These are phyloP conservation scores for Dendrophyllia cribrosa DNA, from an alignment of 64 coral and sea anemone species.

Conservation along the genomic window DNA sequence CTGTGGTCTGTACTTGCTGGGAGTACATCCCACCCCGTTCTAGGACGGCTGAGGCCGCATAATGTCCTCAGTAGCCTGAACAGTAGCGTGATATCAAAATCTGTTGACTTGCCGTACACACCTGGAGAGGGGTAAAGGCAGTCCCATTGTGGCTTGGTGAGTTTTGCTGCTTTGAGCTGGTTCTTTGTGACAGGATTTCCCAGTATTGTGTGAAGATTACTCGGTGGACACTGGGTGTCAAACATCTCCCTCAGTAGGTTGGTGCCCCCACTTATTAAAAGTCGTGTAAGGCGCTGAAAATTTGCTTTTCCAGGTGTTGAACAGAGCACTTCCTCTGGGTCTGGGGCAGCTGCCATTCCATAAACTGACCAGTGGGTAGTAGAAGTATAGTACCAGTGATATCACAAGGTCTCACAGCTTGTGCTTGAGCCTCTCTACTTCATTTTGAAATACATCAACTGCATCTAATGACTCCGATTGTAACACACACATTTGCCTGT, in stretches of 20 bases:
- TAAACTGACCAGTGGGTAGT: too few species aligned
- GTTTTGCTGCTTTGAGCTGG: neutral
- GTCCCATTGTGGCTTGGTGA: neutral
- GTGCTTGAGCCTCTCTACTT: too few species aligned
- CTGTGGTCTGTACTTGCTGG: neutral
- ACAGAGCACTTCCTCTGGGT: neutral
- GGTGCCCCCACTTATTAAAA: neutral
- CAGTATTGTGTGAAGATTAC: neutral
- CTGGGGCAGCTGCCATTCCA: too few species aligned
- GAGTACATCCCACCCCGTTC: neutral
- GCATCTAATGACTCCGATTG: too few species aligned
- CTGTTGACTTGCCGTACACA: neutral
- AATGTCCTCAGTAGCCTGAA: constrained; percentile 4
- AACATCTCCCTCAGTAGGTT: constrained; percentile 1
- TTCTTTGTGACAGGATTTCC: neutral
- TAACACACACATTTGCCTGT: too few species aligned
- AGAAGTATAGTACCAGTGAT: too few species aligned
- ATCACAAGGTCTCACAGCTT: too few species aligned
- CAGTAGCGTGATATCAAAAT: constrained; percentile 26
- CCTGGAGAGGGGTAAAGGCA: neutral
- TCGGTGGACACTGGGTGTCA: neutral
- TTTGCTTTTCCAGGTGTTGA: constrained; percentile 2
- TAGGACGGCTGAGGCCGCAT: neutral
- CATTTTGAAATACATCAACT: too few species aligned
- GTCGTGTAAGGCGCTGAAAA: neutral